A percentile compares a stretch with the other conserved stretches of the same genome.
phyloP scores from a whole-genome alignment of 2,888 invertebrate species.

The Yponomeuta cagnagella region DNA sequence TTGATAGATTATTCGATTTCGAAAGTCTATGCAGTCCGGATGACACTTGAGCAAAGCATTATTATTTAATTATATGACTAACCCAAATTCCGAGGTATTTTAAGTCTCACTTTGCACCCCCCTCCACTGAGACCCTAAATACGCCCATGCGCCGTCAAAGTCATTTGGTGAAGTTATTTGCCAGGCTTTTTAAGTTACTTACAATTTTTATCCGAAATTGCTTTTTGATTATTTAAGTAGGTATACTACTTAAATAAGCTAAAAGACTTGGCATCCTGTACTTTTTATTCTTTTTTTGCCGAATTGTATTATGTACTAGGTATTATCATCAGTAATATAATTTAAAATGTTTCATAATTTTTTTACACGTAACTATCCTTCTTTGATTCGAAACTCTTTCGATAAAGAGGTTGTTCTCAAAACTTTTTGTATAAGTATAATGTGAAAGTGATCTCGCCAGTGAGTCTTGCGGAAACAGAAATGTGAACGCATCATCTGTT shows the following conservation, averaged over 20 bases:
- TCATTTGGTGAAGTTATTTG: too few species aligned
- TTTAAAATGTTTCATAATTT: too few species aligned
- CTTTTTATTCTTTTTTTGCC: neutral
- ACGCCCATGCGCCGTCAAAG: too few species aligned
- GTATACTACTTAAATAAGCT: neutral
- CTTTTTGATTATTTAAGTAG: neutral
- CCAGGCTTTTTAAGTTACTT: neutral
- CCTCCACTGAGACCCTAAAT: too few species aligned
- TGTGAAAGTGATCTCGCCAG: slow-evolving; percentile 32
- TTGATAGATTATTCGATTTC: too few species aligned
- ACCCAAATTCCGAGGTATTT: too few species aligned
- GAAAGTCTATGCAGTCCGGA: too few species aligned
- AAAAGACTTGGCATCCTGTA: neutral
- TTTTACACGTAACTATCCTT: neutral
- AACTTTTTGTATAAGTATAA: neutral
- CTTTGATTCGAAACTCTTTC: neutral
- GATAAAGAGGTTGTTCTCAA: neutral
- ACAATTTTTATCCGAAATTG: neutral
- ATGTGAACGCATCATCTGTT: slow-evolving; percentile 15
- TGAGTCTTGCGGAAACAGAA: slow-evolving; percentile 19
- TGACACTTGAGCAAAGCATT: too few species aligned
- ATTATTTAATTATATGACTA: too few species aligned
- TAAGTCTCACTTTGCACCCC: too few species aligned
- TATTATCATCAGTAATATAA: too few species aligned
- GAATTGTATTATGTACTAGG: too few species aligned